Conservation (phyloP, 2,888 invertebrate genomes). For the Proisotoma minuta region DNA sequence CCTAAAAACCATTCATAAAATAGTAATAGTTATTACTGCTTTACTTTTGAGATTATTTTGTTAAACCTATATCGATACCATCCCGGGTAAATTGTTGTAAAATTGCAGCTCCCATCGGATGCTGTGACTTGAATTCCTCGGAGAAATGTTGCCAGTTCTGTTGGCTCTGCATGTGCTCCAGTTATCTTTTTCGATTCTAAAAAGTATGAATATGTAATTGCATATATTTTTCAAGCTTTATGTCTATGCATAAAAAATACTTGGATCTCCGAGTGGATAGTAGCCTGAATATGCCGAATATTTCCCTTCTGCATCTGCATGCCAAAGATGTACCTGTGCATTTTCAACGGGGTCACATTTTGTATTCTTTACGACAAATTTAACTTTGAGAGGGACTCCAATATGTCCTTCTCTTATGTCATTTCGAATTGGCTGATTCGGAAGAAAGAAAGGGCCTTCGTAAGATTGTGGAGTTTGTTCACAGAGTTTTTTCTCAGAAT, state of each 20-base stretch:
- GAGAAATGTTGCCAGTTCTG: constrained; percentile 27
- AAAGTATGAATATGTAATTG: not conserved
- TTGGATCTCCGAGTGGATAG: constrained; percentile 33
- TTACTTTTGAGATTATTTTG: too few species aligned
- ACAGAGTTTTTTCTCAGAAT: not conserved
- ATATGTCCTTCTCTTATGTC: constrained; percentile 27
- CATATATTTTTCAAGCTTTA: not conserved
- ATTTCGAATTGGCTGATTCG: constrained; percentile 19
- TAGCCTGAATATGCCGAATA: constrained; percentile 37
- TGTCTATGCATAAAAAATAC: constrained; percentile 4
- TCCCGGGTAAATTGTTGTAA: constrained; percentile 36
- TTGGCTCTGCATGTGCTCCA: constrained; percentile 28
- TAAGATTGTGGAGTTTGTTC: constrained; percentile 30
- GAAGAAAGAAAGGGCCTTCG: constrained; percentile 35
- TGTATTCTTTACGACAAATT: constrained; percentile 25
- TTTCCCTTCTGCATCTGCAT: constrained; percentile 33
- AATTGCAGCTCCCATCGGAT: constrained; percentile 21
- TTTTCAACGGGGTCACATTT: constrained; percentile 21
- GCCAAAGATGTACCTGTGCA: constrained; percentile 35
- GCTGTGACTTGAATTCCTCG: constrained; percentile 38
- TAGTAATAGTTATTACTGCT: too few species aligned
- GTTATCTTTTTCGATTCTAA: constrained; percentile 29
- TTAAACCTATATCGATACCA: constrained; percentile 29
- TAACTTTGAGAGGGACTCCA: constrained; percentile 25
- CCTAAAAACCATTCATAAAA: too few species aligned